These are phyloP conservation scores for Neodon shergylaensis DNA, from an alignment of 2,113 vertebrate genomes.

Conservation along the genomic window DNA sequence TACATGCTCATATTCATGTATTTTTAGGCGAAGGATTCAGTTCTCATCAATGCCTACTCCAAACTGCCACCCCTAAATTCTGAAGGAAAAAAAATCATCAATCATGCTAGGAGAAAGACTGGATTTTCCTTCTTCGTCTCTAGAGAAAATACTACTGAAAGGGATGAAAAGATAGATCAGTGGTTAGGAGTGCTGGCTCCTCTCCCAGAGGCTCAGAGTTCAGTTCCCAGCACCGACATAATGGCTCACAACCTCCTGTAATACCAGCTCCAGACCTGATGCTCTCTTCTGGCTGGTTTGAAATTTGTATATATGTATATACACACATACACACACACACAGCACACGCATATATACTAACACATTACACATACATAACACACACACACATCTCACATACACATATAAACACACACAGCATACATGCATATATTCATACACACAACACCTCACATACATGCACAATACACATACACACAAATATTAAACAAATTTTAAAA, in stretches of 20 bases:
- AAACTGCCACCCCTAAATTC: neutral
- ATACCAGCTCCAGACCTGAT: neutral
- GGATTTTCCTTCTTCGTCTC: neutral
- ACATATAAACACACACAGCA: neutral
- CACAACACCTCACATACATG: neutral
- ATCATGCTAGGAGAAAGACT: neutral
- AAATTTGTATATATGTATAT: neutral
- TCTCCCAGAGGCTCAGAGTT: neutral
- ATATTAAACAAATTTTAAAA: neutral
- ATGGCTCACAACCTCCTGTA: neutral
- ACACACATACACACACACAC: neutral
- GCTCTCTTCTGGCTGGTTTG: neutral
- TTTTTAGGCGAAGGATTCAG: neutral
- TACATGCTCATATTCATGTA: neutral
- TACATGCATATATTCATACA: neutral
- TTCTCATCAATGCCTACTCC: neutral
- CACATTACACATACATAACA: neutral
- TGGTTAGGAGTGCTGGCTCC: neutral
- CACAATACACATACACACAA: neutral
- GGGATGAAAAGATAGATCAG: neutral
- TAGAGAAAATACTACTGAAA: neutral
- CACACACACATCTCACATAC: neutral
- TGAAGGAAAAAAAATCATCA: neutral
- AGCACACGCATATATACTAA: neutral
- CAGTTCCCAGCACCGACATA: neutral